phyloP scores from a whole-genome alignment of 2,888 invertebrate species.

The Xestia xanthographa region DNA sequence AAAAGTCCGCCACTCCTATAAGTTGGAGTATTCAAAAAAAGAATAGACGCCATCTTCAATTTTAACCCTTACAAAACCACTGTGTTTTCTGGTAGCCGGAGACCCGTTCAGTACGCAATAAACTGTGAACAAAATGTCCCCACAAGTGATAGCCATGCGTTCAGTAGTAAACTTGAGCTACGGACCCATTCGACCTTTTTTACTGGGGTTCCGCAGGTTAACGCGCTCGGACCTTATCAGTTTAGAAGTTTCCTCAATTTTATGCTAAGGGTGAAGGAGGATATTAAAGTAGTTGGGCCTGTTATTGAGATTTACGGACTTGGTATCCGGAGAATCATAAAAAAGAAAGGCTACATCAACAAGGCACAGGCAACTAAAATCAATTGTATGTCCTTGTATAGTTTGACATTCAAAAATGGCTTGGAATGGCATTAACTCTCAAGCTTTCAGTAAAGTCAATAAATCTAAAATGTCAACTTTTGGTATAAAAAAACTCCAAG shows the following conservation, averaged over 20 bases:
- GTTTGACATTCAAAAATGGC: background rate
- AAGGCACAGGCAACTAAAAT: background rate
- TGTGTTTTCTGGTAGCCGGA: slow-evolving; percentile 8
- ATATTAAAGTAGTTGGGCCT: background rate
- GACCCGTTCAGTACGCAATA: slow-evolving; percentile 27
- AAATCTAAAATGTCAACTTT: background rate
- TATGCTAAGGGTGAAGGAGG: slow-evolving; percentile 1
- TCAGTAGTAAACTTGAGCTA: slow-evolving; percentile 44
- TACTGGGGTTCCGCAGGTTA: slow-evolving; percentile 46
- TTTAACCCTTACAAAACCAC: slow-evolving; percentile 28
- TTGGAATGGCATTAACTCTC: background rate
- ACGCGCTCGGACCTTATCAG: slow-evolving; percentile 35
- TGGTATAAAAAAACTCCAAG: background rate
- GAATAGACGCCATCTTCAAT: background rate
- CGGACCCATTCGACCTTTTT: slow-evolving; percentile 45
- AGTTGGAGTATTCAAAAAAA: background rate
- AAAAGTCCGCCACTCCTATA: background rate
- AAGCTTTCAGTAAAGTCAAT: background rate
- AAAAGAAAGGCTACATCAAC: background rate
- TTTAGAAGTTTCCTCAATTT: slow-evolving; percentile 22
- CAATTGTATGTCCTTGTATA: background rate
- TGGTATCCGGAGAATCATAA: background rate
- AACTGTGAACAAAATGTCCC: slow-evolving; percentile 50
- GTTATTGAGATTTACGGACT: background rate
- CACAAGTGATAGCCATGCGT: slow-evolving; percentile 40